phyloP scores from a whole-genome alignment of 2,888 invertebrate species.

The Agonum fuliginosum region DNA sequence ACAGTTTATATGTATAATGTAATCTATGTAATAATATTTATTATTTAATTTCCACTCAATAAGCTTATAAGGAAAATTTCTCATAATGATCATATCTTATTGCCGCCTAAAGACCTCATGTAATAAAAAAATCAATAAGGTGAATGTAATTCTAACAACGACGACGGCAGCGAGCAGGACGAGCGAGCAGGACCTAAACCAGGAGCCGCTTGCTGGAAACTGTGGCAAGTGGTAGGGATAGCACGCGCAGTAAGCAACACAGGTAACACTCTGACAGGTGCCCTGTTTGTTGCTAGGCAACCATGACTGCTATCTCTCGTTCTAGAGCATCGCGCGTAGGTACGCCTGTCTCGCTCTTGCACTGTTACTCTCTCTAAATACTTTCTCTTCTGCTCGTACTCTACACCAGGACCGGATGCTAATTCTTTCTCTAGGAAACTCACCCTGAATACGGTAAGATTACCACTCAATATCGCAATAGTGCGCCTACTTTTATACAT shows the following conservation, averaged over 20 bases:
- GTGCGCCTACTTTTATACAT: too few species aligned
- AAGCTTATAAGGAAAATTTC: neutral
- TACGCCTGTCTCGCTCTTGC: neutral
- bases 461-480: too few species aligned
- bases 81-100: neutral
- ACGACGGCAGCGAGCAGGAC: neutral
- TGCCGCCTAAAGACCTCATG: neutral
- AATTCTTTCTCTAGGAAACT: too few species aligned
- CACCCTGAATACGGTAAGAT: too few species aligned
- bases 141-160: neutral
- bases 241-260: too few species aligned
- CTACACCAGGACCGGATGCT: too few species aligned
- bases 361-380: neutral
- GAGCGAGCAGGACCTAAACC: neutral
- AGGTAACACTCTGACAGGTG: slow-evolving; percentile 58
- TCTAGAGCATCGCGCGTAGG: neutral
- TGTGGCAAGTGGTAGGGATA: too few species aligned
- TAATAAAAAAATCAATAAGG: neutral
- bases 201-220: too few species aligned
- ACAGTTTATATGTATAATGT: too few species aligned
- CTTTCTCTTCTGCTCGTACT: neutral
- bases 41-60: neutral
- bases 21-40: too few species aligned
- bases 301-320: slow-evolving; percentile 28
- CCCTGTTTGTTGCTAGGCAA: slow-evolving; percentile 59